Conservation (phyloP, 2,113 vertebrate species). For the Dinomys branickii region DNA sequence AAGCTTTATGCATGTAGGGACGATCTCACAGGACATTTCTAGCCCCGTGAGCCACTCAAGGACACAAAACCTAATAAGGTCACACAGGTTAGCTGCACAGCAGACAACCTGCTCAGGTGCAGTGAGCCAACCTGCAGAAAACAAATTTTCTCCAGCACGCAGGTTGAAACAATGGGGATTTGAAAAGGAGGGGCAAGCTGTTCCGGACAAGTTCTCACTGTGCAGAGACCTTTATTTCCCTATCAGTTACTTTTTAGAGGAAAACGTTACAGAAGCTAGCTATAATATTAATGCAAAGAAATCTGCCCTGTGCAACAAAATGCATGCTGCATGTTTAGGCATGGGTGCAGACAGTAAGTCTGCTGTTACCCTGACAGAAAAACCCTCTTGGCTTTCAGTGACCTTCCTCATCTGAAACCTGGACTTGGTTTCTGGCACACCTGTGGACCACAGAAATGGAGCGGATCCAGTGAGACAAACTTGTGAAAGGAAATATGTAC, state of each 20-base stretch:
- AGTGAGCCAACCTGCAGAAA: conserved; percentile 68
- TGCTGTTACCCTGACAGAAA: not conserved
- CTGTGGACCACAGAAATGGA: not conserved
- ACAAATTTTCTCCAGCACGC: not conserved
- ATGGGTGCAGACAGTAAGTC: not conserved
- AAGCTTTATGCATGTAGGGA: not conserved
- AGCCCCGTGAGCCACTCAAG: conserved; percentile 66
- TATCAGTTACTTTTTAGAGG: not conserved
- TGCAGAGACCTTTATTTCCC: not conserved
- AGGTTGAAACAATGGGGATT: not conserved
- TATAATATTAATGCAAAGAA: not conserved
- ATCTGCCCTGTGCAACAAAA: not conserved
- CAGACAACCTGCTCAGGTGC: conserved; percentile 68
- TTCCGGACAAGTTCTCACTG: not conserved
- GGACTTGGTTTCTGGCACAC: no score
- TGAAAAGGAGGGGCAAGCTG: not conserved
- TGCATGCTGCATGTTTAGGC: not conserved
- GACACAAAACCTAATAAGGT: conserved; percentile 61
- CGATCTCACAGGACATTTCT: conserved; percentile 21
- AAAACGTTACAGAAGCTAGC: not conserved
- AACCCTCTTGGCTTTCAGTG: not conserved
- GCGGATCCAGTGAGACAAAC: not conserved
- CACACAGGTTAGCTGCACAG: conserved; percentile 78
- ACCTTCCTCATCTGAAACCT: not conserved
- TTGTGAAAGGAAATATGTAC: not conserved